Percentiles rank a stretch among this genome's conserved stretches.
phyloP scores from a whole-genome alignment of 2,888 invertebrate species.

The Andrena praecox region DNA sequence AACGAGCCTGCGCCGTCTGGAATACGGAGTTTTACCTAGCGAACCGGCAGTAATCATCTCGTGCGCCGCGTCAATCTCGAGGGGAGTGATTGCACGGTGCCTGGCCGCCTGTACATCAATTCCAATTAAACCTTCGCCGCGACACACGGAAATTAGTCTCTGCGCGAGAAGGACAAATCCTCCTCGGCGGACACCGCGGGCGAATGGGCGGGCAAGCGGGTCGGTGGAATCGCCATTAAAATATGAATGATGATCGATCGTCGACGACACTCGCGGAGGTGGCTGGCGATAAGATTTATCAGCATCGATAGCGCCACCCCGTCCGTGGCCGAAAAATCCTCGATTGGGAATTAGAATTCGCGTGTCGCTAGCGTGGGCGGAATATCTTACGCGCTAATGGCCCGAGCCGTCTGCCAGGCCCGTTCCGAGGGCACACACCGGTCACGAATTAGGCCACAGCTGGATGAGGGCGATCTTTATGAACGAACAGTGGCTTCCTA shows the following conservation, averaged over 20 bases:
- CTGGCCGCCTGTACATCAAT: constrained; percentile 28
- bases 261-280: neutral
- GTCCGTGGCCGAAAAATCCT: neutral
- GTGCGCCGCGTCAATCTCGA: constrained; percentile 3
- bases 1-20: neutral
- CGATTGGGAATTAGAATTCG: constrained; percentile 66
- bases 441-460: constrained; percentile 72
- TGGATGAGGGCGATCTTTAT: constrained; percentile 70
- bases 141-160: constrained; percentile 53
- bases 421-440: constrained; percentile 49
- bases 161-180: constrained; percentile 22
- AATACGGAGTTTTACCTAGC: neutral
- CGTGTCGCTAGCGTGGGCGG: constrained; percentile 56
- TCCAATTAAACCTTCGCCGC: constrained; percentile 40
- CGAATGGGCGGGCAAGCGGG: neutral
- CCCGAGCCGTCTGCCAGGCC: constrained; percentile 28
- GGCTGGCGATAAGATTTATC: constrained; percentile 54
- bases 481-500: constrained; percentile 48
- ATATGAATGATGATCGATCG: constrained; percentile 27
- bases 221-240: constrained; percentile 2
- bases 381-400: constrained; percentile 73
- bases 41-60: constrained; percentile 9
- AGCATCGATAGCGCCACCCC: constrained; percentile 46
- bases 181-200: neutral
- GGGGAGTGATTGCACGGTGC: constrained; percentile 28